These are phyloP conservation scores for Rhaphigaster nebulosa DNA, from an alignment of 2,888 invertebrate species.

Conservation along the genomic window DNA sequence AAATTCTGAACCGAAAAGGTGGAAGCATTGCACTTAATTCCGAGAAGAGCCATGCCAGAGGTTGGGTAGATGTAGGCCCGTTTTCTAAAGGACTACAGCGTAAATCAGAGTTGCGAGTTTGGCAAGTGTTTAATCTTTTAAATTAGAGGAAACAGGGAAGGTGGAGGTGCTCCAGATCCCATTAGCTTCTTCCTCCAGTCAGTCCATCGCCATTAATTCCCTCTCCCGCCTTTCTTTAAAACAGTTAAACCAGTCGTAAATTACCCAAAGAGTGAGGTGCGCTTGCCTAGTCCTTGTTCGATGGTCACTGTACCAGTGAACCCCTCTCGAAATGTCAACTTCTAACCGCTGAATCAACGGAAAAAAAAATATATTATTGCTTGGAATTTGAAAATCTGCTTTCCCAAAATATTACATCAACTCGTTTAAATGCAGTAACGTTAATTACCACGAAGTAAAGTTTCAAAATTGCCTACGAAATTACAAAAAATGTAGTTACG, in stretches of 20 bases:
- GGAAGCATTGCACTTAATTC: not conserved
- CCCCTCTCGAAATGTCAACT: not conserved
- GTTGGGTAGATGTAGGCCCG: not conserved
- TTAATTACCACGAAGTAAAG: not conserved
- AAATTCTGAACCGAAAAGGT: not conserved
- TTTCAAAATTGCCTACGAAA: not conserved
- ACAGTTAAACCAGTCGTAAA: conserved; percentile 46
- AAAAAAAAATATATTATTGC: not conserved
- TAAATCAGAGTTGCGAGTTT: conserved; percentile 35
- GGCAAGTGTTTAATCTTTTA: conserved; percentile 46
- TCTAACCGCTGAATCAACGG: not conserved
- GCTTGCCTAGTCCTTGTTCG: not conserved
- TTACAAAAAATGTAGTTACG: not conserved
- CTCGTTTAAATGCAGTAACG: not conserved
- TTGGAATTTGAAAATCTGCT: not conserved
- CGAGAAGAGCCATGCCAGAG: not conserved
- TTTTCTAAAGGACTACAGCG: not conserved
- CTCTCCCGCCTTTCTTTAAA: conserved; percentile 21
- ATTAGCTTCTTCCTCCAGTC: conserved; percentile 7
- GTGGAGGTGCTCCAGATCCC: not conserved
- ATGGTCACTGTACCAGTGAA: not conserved
- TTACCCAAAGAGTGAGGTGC: not conserved
- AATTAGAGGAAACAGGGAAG: conserved; percentile 21
- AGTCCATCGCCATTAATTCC: conserved; percentile 39
- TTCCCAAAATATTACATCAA: not conserved